These are phyloP conservation scores for Gila robusta DNA, from an alignment of 2,797 vertebrate species.

Conservation along the genomic window DNA sequence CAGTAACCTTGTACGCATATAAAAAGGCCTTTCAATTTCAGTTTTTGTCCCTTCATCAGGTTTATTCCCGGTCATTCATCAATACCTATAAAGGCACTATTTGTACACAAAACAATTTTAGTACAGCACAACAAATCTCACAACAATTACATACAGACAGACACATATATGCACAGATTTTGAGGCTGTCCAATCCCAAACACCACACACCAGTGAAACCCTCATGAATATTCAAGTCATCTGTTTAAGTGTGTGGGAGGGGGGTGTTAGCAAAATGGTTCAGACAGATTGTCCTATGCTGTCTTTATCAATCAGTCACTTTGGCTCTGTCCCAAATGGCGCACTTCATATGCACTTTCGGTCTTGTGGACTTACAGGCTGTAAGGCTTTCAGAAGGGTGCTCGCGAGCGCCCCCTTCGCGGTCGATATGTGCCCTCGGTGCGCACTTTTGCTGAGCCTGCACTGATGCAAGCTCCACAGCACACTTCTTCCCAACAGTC, in stretches of 20 bases:
- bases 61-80: constrained; percentile 43
- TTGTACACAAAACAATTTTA: constrained; percentile 50
- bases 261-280: not conserved
- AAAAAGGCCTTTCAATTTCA: not conserved
- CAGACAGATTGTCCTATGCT: constrained; percentile 9
- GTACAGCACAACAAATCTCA: constrained; percentile 41
- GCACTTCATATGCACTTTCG: too few relatives aligned
- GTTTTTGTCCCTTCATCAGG: not conserved
- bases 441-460: too few relatives aligned
- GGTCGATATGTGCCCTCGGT: too few relatives aligned
- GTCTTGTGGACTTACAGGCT: too few relatives aligned
- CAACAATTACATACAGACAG: constrained; percentile 34
- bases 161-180: constrained; percentile 30
- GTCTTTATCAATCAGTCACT: constrained; percentile 5
- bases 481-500: too few relatives aligned
- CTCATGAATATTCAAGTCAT: not conserved
- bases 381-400: too few relatives aligned
- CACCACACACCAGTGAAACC: not conserved
- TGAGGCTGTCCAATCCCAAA: constrained; percentile 36
- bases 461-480: too few relatives aligned
- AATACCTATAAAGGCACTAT: constrained; percentile 59
- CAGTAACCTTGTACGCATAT: not conserved
- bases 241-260: not conserved
- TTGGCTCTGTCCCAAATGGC: too few relatives aligned
- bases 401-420: too few relatives aligned